Base-by-base conservation (phyloP, 2,113 vertebrate genomes). In the Emberiza fucata region DNA sequence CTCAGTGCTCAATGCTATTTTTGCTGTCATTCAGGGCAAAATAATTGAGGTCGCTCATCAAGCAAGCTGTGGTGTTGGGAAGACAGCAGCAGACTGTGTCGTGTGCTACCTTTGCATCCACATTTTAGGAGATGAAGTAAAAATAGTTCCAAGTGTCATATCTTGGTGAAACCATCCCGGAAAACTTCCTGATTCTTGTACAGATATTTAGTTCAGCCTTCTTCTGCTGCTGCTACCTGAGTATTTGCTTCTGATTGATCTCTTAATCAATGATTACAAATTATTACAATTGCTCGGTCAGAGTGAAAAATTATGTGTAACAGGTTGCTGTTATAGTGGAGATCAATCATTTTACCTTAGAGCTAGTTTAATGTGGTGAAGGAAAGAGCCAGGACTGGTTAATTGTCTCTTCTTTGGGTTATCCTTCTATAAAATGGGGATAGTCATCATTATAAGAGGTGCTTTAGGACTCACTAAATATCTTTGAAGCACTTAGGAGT, bases 401-500 rank as follows among this genome's bases (percentile, higher is more conserved):
- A 89, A 79, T 91, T 69, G n/a, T 70, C 27, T 80, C 60, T 77
- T 81, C 37, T 81, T 90, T 79, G 44, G 51, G n/a, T 86, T 90
- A 90, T 76, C 40, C n/a, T 83, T 94, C 71, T 88, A 37, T 78
- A 56, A 93, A 88, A 71, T 47, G 44, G 23, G 47, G 68, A 71
- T 86, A 42, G 86, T 71, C 5, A 3, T 91, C 24, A 19, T 78
- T 37, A 33, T 86, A 65, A 92, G 78, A 88, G 53, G 20, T 88
- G 42, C 40, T 94, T 68, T 86, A 86, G 63, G 48, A 53, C 48
- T 88, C 89, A 69, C 6, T 83, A 86, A 96, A 71, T 86, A 82
- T 92, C 88, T 96, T 70, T 92, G 56, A 84, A 75, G 76, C 48
- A 61, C 65, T 93, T 90, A 68, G 61, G 64, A 92, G 53, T 86